Base-by-base conservation (phyloP, 2,797 vertebrate genomes). In the Takifugu ocellatus region DNA sequence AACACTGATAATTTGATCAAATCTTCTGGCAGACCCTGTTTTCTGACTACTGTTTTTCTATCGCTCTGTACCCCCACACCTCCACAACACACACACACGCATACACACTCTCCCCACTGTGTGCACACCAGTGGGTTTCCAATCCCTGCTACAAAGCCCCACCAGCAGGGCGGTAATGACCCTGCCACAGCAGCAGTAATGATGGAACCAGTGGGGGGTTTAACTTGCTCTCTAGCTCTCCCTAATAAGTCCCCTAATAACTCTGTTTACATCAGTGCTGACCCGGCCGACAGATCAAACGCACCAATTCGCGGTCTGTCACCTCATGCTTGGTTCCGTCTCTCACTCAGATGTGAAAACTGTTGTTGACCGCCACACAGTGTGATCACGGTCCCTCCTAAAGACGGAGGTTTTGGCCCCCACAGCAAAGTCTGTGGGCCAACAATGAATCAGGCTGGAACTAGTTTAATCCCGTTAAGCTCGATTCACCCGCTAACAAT, bases 181-280 rank as follows among this genome's bases (percentile, higher is more conserved):
- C 85, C 79, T 58, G 79, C 67, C 72, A 72, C 76, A 63, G 78
- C 60, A 11, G 73, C 70, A 62, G 82, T 87, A 89, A 90, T 88
- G 87, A 86, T 86, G 81, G 84, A 82, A 85, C 84, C 87, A 81
- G 84, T 74, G 70, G 84, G 83, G 87, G 74, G 84, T 73, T 87
- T 85, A 84, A 78, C 75, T 70, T 72, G 58, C 75, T 83, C 74
- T 81, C 74, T 68, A 72, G 75, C 83, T 77, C 77, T 66, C 70
- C 61, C 77, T 88, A 89, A 90, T 89, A 89, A 87, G 82, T 86
- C 85, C 78, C 79, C 75, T 89, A 89, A 90, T 89, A 90, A 87
- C 84, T 89, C 77, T 78, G 86, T 88, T 90, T 88, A 87, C 88
- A 84, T 89, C 83, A 59, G 72, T 66, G 78, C 75, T 79, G 78